Evolutionary conservation across 2,113 vertebrate species (phyloP), one percentile per base, ranked within the genome.

Genomic region (Cryptotis parvus): DNA sequence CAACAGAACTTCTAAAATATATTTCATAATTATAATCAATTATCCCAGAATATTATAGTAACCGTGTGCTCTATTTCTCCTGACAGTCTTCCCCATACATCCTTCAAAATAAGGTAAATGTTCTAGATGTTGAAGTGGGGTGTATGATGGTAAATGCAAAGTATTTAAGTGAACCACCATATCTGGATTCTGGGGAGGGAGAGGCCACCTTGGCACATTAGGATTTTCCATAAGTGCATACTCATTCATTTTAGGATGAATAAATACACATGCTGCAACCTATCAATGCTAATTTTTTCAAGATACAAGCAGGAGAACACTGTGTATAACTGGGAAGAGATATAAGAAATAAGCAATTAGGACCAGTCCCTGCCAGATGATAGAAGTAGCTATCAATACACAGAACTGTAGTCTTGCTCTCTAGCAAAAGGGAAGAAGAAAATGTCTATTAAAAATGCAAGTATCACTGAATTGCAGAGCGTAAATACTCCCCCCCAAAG

Each of bases 141-240:
- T n/a, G 39, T 45, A 72, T 76, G 69, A 31, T 33, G 27, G 22
- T 77, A 89, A 75, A 65, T 72, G 75, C n/a, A n/a, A n/a, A n/a
- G n/a, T n/a, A n/a, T n/a, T n/a, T n/a, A n/a, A n/a, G 73, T 91
- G 89, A 89, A 85, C 35, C 58, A 85, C 1, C 52, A 55, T 63
- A 31, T 33, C 66, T 73, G 77, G 66, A 9, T 29, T 83, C 37
- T 16, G 33, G 27, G 43, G 22, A 7, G 2, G 33, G 22, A 35
- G 22, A 5, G 29, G 45, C 58, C 65, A 26, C 74, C 93, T 37
- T 63, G 55, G 6, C 77, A 22, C 16, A 80, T 75, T 76, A 58
- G 41, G n/a, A 66, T 82, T 82, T 69, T 66, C 29, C 39, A 29
- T 52, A 4, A 29, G 33, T 78, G 0, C 41, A 39, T 66, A 75